phyloP scores from a whole-genome alignment of 1,140 invertebrate species.

The Drosophila bifasciata region DNA sequence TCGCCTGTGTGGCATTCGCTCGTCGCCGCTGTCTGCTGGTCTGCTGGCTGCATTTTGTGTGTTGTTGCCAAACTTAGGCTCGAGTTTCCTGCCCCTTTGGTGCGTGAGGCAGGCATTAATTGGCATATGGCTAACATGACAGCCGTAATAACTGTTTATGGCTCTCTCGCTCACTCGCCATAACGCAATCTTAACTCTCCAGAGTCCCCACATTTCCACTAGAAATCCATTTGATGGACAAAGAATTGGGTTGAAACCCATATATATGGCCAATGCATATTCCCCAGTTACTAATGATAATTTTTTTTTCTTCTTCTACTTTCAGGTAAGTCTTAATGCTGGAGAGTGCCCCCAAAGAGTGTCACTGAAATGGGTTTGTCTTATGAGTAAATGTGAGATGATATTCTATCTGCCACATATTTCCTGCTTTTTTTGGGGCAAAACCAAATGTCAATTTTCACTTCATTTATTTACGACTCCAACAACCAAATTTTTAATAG shows the following conservation, averaged over 20 bases:
- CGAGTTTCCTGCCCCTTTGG: conserved; percentile 17
- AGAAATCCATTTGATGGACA: conserved; percentile 5
- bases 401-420: neutral
- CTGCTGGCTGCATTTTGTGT: conserved; percentile 37
- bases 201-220: neutral
- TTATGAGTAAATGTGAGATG: neutral
- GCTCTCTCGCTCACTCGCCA: conserved; percentile 6
- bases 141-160: conserved; percentile 62
- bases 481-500: conserved; percentile 10
- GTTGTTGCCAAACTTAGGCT: conserved; percentile 47
- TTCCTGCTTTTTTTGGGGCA: conserved; percentile 4
- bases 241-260: neutral
- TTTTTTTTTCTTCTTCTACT: conserved; percentile 15
- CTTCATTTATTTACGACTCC: conserved; percentile 46
- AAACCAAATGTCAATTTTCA: conserved; percentile 45
- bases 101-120: conserved; percentile 66
- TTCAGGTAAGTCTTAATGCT: conserved; percentile 47
- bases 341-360: neutral
- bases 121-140: conserved; percentile 35
- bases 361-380: neutral
- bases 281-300: neutral
- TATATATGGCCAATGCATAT: neutral
- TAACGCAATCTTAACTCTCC: neutral
- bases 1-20: conserved; percentile 65
- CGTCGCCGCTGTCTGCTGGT: too few relatives aligned